These are phyloP conservation scores for Drosophila ogumai DNA, from an alignment of 1,140 invertebrate species.

Conservation along the genomic window DNA sequence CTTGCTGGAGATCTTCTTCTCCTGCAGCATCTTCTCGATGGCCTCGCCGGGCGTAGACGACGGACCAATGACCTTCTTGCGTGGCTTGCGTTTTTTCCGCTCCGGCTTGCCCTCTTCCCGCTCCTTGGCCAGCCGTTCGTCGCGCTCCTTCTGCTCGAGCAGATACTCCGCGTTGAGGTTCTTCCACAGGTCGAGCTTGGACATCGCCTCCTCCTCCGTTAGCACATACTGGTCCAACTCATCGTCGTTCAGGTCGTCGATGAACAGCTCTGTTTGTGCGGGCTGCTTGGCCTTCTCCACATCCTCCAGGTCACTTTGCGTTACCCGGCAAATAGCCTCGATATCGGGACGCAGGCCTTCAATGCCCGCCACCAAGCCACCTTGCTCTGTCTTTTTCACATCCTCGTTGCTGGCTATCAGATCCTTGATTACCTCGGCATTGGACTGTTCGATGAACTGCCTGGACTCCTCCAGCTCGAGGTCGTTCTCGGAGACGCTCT, in stretches of 20 bases:
- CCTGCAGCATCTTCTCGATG: constrained; percentile 97
- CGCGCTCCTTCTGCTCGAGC: constrained; percentile 93
- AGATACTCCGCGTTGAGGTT: constrained; percentile 94
- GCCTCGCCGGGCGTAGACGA: constrained; percentile 95
- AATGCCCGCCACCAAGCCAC: constrained; percentile 47
- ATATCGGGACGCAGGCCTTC: constrained; percentile 81
- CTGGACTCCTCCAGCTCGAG: constrained; percentile 85
- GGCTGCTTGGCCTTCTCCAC: constrained; percentile 73
- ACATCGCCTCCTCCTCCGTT: constrained; percentile 90
- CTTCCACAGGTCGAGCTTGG: constrained; percentile 94
- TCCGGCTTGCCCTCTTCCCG: constrained; percentile 92
- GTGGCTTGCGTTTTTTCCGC: constrained; percentile 89
- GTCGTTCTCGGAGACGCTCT: constrained; percentile 41
- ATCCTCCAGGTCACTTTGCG: constrained; percentile 67
- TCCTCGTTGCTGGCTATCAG: constrained; percentile 80
- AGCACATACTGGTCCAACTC: constrained; percentile 96
- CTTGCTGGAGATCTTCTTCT: constrained; percentile 97
- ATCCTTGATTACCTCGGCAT: constrained; percentile 86
- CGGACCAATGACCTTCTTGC: constrained; percentile 87
- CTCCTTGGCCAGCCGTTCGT: constrained; percentile 90
- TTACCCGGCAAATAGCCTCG: constrained; percentile 77
- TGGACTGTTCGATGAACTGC: constrained; percentile 87
- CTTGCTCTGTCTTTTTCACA: constrained; percentile 16
- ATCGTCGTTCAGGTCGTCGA: constrained; percentile 93
- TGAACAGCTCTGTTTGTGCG: constrained; percentile 88